Conservation (phyloP, 2,797 vertebrate genomes). For the Eulemur coronatus region DNA sequence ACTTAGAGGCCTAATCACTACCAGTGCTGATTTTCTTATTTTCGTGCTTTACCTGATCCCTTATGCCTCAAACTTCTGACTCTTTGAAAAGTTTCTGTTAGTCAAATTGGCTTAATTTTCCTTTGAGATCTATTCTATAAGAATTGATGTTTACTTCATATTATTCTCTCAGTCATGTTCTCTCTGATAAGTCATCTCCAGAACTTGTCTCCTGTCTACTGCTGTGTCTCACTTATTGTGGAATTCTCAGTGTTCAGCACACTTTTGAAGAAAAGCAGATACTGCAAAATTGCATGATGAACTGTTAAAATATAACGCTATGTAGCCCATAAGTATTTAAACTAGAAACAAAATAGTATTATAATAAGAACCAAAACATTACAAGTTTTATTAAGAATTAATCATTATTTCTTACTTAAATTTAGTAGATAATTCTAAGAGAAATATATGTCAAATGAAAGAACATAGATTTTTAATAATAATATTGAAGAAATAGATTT, state of each 20-base stretch:
- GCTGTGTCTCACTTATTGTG: not conserved
- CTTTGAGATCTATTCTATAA: not conserved
- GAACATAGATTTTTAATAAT: not conserved
- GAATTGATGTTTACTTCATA: not conserved
- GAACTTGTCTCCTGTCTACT: not conserved
- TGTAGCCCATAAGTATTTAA: not conserved
- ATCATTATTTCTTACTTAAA: not conserved
- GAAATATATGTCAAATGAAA: not conserved
- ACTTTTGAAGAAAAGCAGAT: not conserved
- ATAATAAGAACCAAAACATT: not conserved
- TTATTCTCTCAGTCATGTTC: not conserved
- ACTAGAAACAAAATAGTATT: not conserved
- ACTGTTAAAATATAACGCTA: not conserved
- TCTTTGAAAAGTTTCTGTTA: not conserved
- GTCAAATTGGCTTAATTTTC: not conserved
- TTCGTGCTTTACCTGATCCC: not conserved
- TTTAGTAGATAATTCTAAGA: not conserved
- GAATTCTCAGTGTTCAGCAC: no score
- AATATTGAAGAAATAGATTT: not conserved
- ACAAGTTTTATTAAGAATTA: not conserved
- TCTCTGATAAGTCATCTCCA: not conserved
- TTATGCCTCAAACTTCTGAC: not conserved
- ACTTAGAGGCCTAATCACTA: not conserved
- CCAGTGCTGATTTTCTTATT: not conserved
- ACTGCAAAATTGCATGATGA: not conserved